Conservation (phyloP, 2,113 vertebrate genomes). For the Rattus norvegicus region DNA sequence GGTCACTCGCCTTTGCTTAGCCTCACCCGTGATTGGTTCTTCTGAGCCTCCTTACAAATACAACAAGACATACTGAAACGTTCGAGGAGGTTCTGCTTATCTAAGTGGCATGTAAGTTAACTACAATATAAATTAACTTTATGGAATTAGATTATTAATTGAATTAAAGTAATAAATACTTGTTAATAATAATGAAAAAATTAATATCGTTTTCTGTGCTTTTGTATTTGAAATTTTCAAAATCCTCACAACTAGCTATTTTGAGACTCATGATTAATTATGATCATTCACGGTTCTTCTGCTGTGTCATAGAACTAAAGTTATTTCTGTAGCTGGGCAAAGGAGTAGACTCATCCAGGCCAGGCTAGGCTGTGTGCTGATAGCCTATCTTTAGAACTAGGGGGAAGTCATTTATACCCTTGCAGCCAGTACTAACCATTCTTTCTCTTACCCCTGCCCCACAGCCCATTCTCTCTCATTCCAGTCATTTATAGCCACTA, state of each 20-base stretch:
- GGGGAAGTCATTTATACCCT: not conserved
- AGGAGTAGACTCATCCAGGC: not conserved
- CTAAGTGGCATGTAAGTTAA: not conserved
- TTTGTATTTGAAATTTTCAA: not conserved
- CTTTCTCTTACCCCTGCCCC: not conserved
- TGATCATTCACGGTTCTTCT: not conserved
- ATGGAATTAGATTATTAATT: not conserved
- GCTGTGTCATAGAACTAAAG: not conserved
- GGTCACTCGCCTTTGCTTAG: not conserved
- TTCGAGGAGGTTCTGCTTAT: not conserved
- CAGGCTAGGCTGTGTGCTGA: not conserved
- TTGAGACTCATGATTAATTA: not conserved
- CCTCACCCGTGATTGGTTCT: not conserved
- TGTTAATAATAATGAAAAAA: constrained; percentile 34
- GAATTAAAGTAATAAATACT: constrained; percentile 20
- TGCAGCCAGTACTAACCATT: too few relatives aligned
- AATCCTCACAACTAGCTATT: not conserved
- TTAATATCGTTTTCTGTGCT: not conserved
- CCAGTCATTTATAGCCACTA: not conserved
- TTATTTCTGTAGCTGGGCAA: not conserved
- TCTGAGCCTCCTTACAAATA: not conserved
- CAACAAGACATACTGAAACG: not conserved
- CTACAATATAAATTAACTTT: constrained; percentile 33
- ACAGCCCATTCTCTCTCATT: not conserved
- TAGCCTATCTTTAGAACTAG: not conserved